Base-by-base conservation (phyloP, 1,140 invertebrate species). In the Brachionus koreanus region DNA sequence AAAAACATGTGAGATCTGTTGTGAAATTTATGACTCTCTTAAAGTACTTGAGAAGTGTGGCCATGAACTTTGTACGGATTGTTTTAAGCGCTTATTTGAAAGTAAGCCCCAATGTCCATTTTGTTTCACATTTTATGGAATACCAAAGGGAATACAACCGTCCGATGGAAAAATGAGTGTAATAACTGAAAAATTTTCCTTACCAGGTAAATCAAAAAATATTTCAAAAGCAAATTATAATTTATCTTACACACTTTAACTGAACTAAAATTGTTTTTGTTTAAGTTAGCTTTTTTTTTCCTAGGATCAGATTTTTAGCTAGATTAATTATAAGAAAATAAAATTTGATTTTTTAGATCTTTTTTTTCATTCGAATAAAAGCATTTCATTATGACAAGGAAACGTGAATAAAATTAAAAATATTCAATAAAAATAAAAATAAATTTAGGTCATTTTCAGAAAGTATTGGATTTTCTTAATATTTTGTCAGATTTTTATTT, bases 101-200 rank as follows among this genome's bases (percentile, higher is more conserved):
- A 6, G 13, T 12, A 77, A 77, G 12, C 74, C 46, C 35, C 49
- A 57, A 57, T 77, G 74, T 57, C 74, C 74, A 57, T 61, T 37
- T 77, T 77, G 74, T 77, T 35, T 33, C 16, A 23, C 9, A 37
- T 57, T 46, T 77, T 77, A 77, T 77, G 74, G 49, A 37, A 77
- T 61, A 9, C 33, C 46, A 19, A 77, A 39, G 37, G 74, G 74
- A 13, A n/a, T 16, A 2, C 74, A 77, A 19, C 74, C 74, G 9
- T 16, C 25, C 0, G 23, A 77, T 57, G 74, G 74, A 4, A 57
- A 37, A 37, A 77, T 77, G 74, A 35, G 1, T 35, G 1, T 3
- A 1, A 3, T 0, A 13, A 1, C 25, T 46, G 0, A 23, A 13
- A 25, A 46, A 25, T 3, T 7, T 5, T 13, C 10, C 9, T 39